Percentiles rank a stretch among this genome's conserved stretches.
phyloP scores from a whole-genome alignment of 2,113 vertebrate species.

The Prinia subflava region DNA sequence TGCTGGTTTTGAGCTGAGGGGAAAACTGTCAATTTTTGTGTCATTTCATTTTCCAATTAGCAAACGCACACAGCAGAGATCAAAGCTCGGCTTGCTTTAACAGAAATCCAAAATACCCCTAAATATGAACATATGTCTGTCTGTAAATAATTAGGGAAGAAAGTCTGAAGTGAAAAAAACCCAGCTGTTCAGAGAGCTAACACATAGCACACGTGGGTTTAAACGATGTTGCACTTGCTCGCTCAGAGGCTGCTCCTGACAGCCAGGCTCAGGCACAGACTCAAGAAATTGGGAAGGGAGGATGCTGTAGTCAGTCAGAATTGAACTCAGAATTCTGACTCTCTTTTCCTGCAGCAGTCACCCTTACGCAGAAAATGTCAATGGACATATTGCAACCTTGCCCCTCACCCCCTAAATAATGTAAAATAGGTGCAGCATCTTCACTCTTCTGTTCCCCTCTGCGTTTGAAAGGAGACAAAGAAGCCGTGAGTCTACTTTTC shows the following conservation, averaged over 20 bases:
- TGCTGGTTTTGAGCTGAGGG: not conserved
- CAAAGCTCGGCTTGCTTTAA: not conserved
- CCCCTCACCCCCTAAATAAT: accelerated
- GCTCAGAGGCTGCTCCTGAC: accelerated
- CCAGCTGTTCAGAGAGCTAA: not conserved
- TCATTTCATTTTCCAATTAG: not conserved
- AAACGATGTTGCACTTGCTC: not conserved
- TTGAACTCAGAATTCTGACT: accelerated
- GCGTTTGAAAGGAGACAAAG: not conserved
- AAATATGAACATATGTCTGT: not conserved
- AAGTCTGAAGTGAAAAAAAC: not conserved
- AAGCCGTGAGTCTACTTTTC: not conserved
- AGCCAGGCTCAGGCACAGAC: not conserved
- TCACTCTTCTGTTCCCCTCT: not conserved
- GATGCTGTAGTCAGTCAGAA: no score
- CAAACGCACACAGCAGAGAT: not conserved
- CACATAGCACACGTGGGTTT: accelerated
- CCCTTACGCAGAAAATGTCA: not conserved
- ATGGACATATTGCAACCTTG: accelerated
- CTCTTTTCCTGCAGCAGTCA: not conserved
- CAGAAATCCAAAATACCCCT: not conserved
- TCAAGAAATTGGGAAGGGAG: not conserved
- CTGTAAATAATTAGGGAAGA: not conserved
- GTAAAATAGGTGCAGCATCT: not conserved
- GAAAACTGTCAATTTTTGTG: not conserved